Conservation (phyloP, 2,797 vertebrate genomes). For the Brachyrhaphis roseni region DNA sequence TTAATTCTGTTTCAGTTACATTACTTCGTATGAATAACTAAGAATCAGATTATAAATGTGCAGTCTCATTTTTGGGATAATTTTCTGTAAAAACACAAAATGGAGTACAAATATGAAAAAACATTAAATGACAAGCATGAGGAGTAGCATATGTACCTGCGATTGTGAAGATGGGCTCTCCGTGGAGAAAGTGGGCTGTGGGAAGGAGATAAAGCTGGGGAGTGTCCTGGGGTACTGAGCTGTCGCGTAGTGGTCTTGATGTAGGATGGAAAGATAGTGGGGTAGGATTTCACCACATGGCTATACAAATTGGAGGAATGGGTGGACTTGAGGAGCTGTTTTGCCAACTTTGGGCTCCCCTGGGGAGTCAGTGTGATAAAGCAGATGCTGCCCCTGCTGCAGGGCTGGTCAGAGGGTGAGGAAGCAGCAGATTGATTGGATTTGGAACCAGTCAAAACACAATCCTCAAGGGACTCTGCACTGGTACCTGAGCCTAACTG, state of each 20-base stretch:
- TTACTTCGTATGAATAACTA: neutral
- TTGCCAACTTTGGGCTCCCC: slow-evolving; percentile 79
- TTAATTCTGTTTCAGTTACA: neutral
- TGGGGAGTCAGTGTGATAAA: slow-evolving; percentile 62
- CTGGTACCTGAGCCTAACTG: slow-evolving; percentile 47
- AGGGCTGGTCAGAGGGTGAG: slow-evolving; percentile 20
- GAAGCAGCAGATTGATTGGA: slow-evolving; percentile 9
- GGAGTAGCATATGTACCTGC: slow-evolving; percentile 60
- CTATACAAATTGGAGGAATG: slow-evolving; percentile 45
- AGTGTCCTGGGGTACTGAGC: slow-evolving; percentile 90
- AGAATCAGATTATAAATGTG: neutral
- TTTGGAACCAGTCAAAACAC: slow-evolving; percentile 49
- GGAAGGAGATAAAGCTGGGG: slow-evolving; percentile 85
- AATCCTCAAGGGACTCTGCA: slow-evolving; percentile 67
- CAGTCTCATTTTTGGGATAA: neutral
- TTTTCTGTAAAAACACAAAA: neutral
- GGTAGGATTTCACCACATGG: slow-evolving; percentile 85
- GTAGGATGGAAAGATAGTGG: slow-evolving; percentile 89
- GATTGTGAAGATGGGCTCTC: slow-evolving; percentile 72
- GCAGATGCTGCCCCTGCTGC: slow-evolving; percentile 67
- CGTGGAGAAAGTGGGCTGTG: slow-evolving; percentile 87
- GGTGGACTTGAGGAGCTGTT: slow-evolving; percentile 70
- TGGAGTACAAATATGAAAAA: neutral
- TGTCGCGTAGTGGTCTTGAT: slow-evolving; percentile 95
- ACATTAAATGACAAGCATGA: slow-evolving; percentile 2